These are phyloP conservation scores for Sarcoramphus papa DNA, from an alignment of 2,797 vertebrate species.

Conservation along the genomic window DNA sequence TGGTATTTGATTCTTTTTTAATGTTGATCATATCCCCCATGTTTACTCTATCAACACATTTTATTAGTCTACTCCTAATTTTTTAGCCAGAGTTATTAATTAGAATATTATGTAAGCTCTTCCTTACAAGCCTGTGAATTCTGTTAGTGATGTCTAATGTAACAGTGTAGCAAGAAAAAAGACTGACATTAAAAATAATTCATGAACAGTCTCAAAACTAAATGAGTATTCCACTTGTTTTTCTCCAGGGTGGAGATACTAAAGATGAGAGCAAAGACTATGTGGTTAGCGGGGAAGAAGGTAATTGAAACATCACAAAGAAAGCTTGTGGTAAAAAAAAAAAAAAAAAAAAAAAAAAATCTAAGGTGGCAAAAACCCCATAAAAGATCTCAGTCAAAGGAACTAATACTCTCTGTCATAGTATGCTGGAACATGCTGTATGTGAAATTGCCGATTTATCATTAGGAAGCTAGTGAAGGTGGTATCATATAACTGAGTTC, in stretches of 20 bases:
- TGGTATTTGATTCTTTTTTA: background rate
- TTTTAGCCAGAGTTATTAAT: background rate
- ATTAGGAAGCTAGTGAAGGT: background rate
- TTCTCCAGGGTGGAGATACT: background rate
- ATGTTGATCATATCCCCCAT: background rate
- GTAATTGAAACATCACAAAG: background rate
- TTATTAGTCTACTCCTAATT: background rate
- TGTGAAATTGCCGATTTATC: background rate
- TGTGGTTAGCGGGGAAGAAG: background rate
- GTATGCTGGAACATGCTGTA: background rate
- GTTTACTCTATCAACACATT: background rate
- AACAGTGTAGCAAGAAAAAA: background rate
- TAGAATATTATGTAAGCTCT: background rate
- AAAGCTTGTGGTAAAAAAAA: background rate
- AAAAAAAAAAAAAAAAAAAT: too few relatives aligned
- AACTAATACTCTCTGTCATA: background rate
- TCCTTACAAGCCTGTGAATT: background rate
- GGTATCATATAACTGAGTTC: background rate
- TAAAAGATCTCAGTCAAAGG: background rate
- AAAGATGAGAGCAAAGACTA: background rate
- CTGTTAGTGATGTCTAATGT: background rate
- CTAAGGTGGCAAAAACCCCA: accelerated
- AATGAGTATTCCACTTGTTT: background rate
- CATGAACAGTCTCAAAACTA: background rate
- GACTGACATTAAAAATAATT: background rate